These are phyloP conservation scores for Mythimna lalbum DNA, from an alignment of 2,888 invertebrate species.

Conservation along the genomic window DNA sequence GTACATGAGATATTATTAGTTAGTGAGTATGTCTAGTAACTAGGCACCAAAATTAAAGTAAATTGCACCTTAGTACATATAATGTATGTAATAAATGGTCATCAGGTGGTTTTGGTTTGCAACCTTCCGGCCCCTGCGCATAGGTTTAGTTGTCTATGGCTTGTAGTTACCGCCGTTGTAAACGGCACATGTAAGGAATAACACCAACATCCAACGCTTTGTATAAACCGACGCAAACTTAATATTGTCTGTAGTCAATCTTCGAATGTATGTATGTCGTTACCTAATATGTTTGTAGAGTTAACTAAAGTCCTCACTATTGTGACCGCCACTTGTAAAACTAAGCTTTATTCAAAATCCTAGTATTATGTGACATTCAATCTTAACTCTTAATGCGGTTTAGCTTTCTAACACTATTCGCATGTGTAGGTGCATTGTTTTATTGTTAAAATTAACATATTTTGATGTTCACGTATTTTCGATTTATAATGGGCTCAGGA, in stretches of 20 bases:
- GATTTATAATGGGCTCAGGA: slow-evolving; percentile 77
- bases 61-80: slow-evolving; percentile 78
- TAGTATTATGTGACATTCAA: slow-evolving; percentile 63
- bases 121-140: slow-evolving; percentile 66
- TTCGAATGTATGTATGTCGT: slow-evolving; percentile 71
- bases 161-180: slow-evolving; percentile 83
- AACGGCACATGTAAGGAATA: slow-evolving; percentile 85
- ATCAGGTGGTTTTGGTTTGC: slow-evolving; percentile 75
- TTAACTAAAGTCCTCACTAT: slow-evolving; percentile 63
- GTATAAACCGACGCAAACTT: slow-evolving; percentile 78
- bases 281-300: slow-evolving; percentile 75
- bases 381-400: slow-evolving; percentile 65
- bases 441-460: slow-evolving; percentile 79
- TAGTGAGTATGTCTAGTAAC: slow-evolving; percentile 70
- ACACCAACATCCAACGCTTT: slow-evolving; percentile 85
- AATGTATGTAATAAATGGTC: slow-evolving; percentile 66
- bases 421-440: slow-evolving; percentile 85
- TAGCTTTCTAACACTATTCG: slow-evolving; percentile 80
- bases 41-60: slow-evolving; percentile 75
- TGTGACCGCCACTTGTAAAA: slow-evolving; percentile 64
- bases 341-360: slow-evolving; percentile 65
- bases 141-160: slow-evolving; percentile 80
- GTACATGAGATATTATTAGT: slow-evolving; percentile 85
- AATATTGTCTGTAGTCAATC: slow-evolving; percentile 70
- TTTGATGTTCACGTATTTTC: slow-evolving; percentile 85